Base-by-base conservation (phyloP, 2,113 vertebrate species). In the Burhinus oedicnemus region DNA sequence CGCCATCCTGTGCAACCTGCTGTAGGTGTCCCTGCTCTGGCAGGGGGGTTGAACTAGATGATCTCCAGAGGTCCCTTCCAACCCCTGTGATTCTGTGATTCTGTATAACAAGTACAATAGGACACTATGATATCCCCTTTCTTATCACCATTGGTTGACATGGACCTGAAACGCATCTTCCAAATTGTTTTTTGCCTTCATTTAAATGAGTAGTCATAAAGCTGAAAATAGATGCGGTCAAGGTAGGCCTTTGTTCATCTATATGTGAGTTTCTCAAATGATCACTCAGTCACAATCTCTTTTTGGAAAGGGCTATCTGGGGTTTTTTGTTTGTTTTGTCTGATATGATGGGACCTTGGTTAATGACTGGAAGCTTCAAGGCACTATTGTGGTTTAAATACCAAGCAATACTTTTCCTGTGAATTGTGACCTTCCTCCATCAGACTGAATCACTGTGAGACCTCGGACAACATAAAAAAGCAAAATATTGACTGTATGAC, bases 201-300 rank as follows among this genome's bases (percentile, higher is more conserved):
- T 71, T 84, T 57, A 76, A 76, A 36, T 38, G 15, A 66, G 19
- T 51, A 61, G 12, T 34, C 40, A 76, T 14, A 38, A 80, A 68
- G 12, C 20, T 71, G 16, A 72, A 90, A 87, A 58, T 11, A 84
- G 11, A 13, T 16, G 11, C 1, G 0, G 30, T 54, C 23, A 88
- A 42, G 7, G 45, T 23, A 61, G 11, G 14, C 19, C 2, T 80
- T 49, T 49, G 49, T 49, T 49, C 11, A 23, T 23, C 22, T 49
- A 42, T 47, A 45, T 45, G 14, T 21, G 29, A 57, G 42, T 84
- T 54, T 2, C 72, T 89, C 62, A 87, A 83, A 51, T 29, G 26
- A 83, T 62, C 42, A n/a, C 15, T 64, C 2, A 12, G 16, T 54
- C 21, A 25, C 0, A 0, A 80, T 11, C 2, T 68, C 14, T 62